Base-by-base conservation (phyloP, 2,797 vertebrate species). In the Pogoniulus pusillus region DNA sequence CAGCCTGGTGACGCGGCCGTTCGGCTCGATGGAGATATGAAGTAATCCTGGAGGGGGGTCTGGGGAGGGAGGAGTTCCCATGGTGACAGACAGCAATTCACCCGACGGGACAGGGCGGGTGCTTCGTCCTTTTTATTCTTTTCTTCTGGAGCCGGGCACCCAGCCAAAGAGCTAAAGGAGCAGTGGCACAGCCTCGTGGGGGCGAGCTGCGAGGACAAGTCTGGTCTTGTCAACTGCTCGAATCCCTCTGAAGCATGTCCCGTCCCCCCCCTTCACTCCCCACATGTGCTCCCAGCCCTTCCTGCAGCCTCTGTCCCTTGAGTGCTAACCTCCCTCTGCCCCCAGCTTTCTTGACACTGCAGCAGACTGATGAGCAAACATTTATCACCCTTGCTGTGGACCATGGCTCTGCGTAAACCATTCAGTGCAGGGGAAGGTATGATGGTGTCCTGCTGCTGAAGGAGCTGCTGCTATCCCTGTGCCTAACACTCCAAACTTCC, bases 21-120 rank as follows among this genome's bases (percentile, higher is more conserved):
- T 54, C 82, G 57, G 41, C 89, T 82, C 26, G 4, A 4, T 5
- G 29, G 91, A 64, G 43, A 63, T 70, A 76, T 93, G 92, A 95
- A 91, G 93, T 96, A 95, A 96, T 91, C 82, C 72, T 20, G 51
- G 68, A 65, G 76, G 68, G 65, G 88, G 88, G 35, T 27, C 77
- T 86, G 77, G 72, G 26, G 69, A 78, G 58, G 91, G 66, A 93
- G 74, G 81, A 69, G 94, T 95, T 96, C 90, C 94, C 91, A 95
- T 96, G 91, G 94, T 92, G 95, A 96, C 95, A 93, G 95, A 93
- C 94, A 85, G 81, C 86, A 22, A 94, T 91, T 83, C 85, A 91
- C 84, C 93, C 89, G 17, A 20, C 26, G 7, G 93, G 91, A 85
- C 90, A 95, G 93, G 95, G 96, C n/a, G 79, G 90, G 29, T 73